phyloP scores from a whole-genome alignment of 1,140 invertebrate species.

The Drosophila suzukii region DNA sequence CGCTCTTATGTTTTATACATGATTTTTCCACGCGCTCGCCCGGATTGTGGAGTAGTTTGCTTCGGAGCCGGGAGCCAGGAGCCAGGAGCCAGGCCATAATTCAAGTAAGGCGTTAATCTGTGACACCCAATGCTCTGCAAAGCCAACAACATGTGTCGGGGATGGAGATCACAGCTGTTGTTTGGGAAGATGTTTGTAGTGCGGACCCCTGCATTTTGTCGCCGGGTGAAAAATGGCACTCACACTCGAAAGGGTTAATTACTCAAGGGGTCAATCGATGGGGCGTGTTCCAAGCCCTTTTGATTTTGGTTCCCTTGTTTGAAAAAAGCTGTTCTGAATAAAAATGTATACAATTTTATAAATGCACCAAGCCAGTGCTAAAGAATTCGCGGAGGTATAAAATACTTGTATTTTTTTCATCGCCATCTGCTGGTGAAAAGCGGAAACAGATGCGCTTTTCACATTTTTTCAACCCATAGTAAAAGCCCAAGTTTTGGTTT shows the following conservation, averaged over 20 bases:
- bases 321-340: background rate
- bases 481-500: conserved; percentile 41
- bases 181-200: conserved; percentile 8
- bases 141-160: conserved; percentile 44
- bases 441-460: too few species aligned
- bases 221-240: conserved; percentile 60
- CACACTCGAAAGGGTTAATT: conserved; percentile 57
- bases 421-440: conserved; percentile 1
- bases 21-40: conserved; percentile 59
- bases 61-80: conserved; percentile 13
- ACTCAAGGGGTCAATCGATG: conserved; percentile 61
- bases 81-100: conserved; percentile 52
- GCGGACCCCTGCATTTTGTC: conserved; percentile 43
- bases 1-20: conserved; percentile 75
- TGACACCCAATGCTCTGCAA: conserved; percentile 59
- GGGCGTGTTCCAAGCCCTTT: conserved; percentile 22
- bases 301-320: conserved; percentile 15
- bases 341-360: background rate
- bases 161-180: conserved; percentile 22
- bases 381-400: too few species aligned
- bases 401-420: background rate
- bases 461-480: background rate
- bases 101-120: conserved; percentile 74
- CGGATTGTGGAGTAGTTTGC: conserved; percentile 62
- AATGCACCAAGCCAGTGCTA: background rate